These are phyloP conservation scores for Chaenodraco wilsoni DNA, from an alignment of 2,797 vertebrate genomes.

Conservation along the genomic window DNA sequence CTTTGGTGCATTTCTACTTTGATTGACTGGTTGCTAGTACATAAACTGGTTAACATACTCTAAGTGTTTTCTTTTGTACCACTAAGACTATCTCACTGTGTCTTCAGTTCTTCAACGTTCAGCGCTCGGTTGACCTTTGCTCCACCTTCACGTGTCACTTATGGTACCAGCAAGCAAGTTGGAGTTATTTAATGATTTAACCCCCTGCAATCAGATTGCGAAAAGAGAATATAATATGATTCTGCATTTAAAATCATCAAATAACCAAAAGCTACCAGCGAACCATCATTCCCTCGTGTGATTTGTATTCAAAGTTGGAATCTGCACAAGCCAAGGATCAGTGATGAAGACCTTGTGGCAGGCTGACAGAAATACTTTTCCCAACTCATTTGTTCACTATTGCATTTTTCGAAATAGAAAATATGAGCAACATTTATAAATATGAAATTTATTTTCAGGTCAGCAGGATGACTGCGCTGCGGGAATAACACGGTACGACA, in stretches of 20 bases:
- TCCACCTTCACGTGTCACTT: no score
- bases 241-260: background rate
- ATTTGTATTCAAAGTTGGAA: background rate
- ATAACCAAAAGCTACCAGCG: background rate
- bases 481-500: constrained; percentile 59
- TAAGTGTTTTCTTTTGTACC: no score
- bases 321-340: background rate
- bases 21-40: no score
- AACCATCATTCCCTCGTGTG: background rate
- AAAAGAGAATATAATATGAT: background rate
- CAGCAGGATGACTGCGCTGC: constrained; percentile 33
- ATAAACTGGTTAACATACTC: no score
- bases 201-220: accelerated
- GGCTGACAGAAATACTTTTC: background rate
- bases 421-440: constrained; percentile 38
- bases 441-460: constrained; percentile 39
- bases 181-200: background rate
- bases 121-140: no score
- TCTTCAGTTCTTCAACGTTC: no score
- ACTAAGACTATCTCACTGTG: no score
- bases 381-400: background rate
- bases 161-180: no score
- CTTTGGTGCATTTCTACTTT: no score
- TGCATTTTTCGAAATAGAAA: constrained; percentile 18
- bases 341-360: background rate